Evolutionary conservation across 2,797 vertebrate genomes (phyloP), one percentile per base, ranked within the genome.

Genomic region (Scleropages formosus): DNA sequence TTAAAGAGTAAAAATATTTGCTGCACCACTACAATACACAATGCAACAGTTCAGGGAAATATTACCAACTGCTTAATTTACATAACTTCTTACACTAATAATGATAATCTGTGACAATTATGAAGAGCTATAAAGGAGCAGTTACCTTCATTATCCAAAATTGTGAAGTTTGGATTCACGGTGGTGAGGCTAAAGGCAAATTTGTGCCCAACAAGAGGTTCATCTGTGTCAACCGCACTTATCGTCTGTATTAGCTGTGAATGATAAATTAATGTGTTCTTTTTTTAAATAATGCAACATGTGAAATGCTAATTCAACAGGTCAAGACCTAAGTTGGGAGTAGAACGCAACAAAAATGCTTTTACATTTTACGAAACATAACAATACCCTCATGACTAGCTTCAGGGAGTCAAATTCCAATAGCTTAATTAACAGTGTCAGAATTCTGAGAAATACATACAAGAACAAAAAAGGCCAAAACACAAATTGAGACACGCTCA

Each of bases 151-250:
- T 94, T 96, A 87, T 99, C 97, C 53, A 93, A 91, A 59, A 99
- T 94, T 63, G 97, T 98, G 87, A 99, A 99, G 89, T 99, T 99
- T 12, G 96, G 95, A 82, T 98, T 99, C 78, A 91, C 91, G 22
- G 94, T 90, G 78, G 94, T 96, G 86, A 98, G 94, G 76, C 94
- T 98, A 85, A 98, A 99, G 88, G 96, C 95, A 87, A 99, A 99
- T 81, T 98, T 99, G 88, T 99, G 97, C 85, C 96, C 96, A 44
- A 96, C 93, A 9, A 96, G 93, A 3, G 97, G 96, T 27, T 99
- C 97, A 69, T 99, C 97, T 66, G 97, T 98, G 88, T 99, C 97
- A 72, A 99, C 91, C 1, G 96, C 97, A 81, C 96, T 98, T 89
- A 99, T 97, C 13, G 96, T 98, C 87, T 99, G 97, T 87, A 99